phyloP scores from a whole-genome alignment of 1,140 invertebrate genomes.

The Papilio polytes region DNA sequence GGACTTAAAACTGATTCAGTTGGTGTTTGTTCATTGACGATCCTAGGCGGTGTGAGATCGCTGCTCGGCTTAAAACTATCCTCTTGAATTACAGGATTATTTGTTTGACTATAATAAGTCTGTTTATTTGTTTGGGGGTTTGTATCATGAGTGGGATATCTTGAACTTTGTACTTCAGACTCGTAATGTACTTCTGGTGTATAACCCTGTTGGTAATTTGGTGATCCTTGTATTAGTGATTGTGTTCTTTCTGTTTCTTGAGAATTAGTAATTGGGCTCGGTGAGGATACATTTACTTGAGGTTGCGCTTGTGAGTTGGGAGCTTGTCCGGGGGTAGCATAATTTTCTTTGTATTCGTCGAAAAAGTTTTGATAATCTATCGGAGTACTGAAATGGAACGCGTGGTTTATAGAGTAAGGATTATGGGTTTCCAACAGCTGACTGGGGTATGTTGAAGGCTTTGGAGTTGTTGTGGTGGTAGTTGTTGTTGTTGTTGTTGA shows the following conservation, averaged over 20 bases:
- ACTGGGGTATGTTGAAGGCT: conserved; percentile 64
- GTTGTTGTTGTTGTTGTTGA: conserved; percentile 53
- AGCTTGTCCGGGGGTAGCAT: conserved; percentile 50
- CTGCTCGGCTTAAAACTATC: conserved; percentile 30
- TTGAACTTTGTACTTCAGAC: conserved; percentile 58
- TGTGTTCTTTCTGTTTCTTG: conserved; percentile 48
- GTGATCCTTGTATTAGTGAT: conserved; percentile 47
- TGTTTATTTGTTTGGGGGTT: conserved; percentile 61
- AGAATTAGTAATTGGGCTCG: conserved; percentile 44
- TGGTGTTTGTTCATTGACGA: conserved; percentile 38
- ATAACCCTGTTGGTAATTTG: conserved; percentile 67
- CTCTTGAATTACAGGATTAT: conserved; percentile 35
- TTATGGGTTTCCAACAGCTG: conserved; percentile 78
- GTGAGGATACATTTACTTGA: conserved; percentile 41
- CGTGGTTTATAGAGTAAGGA: conserved; percentile 80
- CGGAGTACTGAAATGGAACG: conserved; percentile 77
- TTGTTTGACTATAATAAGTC: conserved; percentile 43
- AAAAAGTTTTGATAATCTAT: conserved; percentile 76
- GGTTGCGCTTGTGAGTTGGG: conserved; percentile 41
- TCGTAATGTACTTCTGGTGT: conserved; percentile 72
- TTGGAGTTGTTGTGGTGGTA: conserved; percentile 57
- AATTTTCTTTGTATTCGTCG: conserved; percentile 71
- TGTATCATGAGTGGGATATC: conserved; percentile 59
- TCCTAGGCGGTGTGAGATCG: conserved; percentile 39
- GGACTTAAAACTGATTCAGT: conserved; percentile 6